Conservation (phyloP, 2,888 invertebrate species). For the Bedellia somnulentella region DNA sequence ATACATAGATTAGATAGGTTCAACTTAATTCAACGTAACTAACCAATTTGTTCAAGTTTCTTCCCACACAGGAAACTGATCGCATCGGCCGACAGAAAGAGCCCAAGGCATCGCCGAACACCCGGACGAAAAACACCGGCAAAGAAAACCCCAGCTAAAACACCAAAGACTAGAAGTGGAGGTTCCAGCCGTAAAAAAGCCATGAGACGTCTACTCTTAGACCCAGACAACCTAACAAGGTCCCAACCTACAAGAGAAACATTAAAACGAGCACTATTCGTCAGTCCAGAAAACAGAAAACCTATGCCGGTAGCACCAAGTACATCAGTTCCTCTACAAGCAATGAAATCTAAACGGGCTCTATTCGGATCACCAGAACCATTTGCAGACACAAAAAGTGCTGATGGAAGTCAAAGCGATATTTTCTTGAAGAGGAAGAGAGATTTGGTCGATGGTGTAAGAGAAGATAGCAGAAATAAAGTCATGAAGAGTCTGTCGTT, state of each 20-base stretch:
- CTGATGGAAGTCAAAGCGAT: conserved; percentile 29
- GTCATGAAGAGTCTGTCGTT: conserved; percentile 63
- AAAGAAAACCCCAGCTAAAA: conserved; percentile 46
- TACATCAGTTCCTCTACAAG: conserved; percentile 38
- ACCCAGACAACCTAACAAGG: conserved; percentile 28
- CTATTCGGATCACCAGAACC: conserved; percentile 66
- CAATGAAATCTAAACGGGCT: conserved; percentile 66
- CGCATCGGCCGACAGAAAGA: conserved; percentile 38
- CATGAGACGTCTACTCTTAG: conserved; percentile 44
- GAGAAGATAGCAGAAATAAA: conserved; percentile 36
- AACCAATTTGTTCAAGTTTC: too few species aligned
- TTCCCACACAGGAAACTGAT: conserved; percentile 54
- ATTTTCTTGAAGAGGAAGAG: conserved; percentile 48
- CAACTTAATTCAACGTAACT: too few species aligned
- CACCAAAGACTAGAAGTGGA: conserved; percentile 58
- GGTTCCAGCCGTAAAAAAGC: conserved; percentile 66
- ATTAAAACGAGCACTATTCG: conserved; percentile 72
- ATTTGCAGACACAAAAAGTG: conserved; percentile 35
- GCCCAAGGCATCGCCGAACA: conserved; percentile 50
- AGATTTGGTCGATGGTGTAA: conserved; percentile 34
- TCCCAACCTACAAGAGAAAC: conserved; percentile 55
- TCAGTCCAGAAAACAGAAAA: conserved; percentile 65
- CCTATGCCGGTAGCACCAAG: conserved; percentile 23
- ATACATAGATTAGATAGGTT: too few species aligned
- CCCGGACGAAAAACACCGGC: conserved; percentile 46